A percentile compares a stretch with the other conserved stretches of the same genome.
phyloP scores from a whole-genome alignment of 1,140 invertebrate genomes.

The Chymomyza costata region DNA sequence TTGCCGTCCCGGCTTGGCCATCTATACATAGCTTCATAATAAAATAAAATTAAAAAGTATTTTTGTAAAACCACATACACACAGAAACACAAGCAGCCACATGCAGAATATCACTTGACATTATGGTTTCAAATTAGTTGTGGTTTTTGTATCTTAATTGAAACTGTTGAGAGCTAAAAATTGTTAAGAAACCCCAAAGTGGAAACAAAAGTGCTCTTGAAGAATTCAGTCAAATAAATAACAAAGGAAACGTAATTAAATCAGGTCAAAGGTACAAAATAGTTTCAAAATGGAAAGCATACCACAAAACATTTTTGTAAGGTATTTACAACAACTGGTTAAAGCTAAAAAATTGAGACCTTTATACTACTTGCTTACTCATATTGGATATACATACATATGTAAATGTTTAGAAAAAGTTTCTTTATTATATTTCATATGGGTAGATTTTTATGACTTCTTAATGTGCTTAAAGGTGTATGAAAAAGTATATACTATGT shows the following conservation, averaged over 20 bases:
- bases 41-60: not conserved
- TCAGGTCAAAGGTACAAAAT: conserved; percentile 59
- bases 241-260: conserved; percentile 13
- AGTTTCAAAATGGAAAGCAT: conserved; percentile 38
- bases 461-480: conserved; percentile 63
- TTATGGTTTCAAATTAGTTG: too few relatives aligned
- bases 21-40: not conserved
- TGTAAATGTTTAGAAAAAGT: too few relatives aligned
- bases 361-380: not conserved
- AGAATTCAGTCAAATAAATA: conserved; percentile 18
- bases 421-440: conserved; percentile 41
- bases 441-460: conserved; percentile 62
- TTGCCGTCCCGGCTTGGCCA: conserved; percentile 22
- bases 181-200: too few relatives aligned
- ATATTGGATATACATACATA: conserved; percentile 15
- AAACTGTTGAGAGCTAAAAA: too few relatives aligned
- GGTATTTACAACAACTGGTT: conserved; percentile 50
- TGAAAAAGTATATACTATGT: conserved; percentile 35
- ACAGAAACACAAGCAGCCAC: too few relatives aligned
- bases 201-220: conserved; percentile 48
- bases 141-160: too few relatives aligned
- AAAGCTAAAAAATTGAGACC: too few relatives aligned
- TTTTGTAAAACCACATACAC: too few relatives aligned
- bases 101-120: too few relatives aligned
- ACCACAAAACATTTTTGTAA: conserved; percentile 45